These are phyloP conservation scores for Mycetomoellerius zeteki DNA, from an alignment of 1,140 invertebrate genomes.

Conservation along the genomic window DNA sequence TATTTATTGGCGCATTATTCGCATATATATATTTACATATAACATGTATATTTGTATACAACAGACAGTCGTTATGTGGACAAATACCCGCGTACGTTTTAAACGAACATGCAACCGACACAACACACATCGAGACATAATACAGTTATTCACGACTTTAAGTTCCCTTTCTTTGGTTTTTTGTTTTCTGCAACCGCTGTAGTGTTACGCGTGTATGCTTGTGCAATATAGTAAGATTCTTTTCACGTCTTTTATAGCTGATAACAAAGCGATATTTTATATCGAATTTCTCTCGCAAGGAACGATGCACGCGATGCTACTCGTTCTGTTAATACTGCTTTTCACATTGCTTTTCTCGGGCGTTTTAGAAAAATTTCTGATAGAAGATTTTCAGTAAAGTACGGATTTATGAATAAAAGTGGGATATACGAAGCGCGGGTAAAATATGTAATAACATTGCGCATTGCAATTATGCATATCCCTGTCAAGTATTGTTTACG, in stretches of 20 bases:
- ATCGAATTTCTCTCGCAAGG: constrained; percentile 3
- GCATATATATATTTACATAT: constrained; percentile 37
- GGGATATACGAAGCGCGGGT: not conserved
- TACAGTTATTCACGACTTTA: constrained; percentile 33
- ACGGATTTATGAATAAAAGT: not conserved
- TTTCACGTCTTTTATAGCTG: constrained; percentile 44
- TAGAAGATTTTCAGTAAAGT: not conserved
- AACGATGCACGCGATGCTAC: constrained; percentile 31
- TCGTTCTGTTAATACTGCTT: constrained; percentile 23
- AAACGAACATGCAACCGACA: constrained; percentile 19
- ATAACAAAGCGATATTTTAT: constrained; percentile 39
- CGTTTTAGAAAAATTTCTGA: constrained; percentile 44
- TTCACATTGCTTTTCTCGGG: constrained; percentile 10
- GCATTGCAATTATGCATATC: not conserved
- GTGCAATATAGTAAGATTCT: constrained; percentile 51
- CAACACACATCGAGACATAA: constrained; percentile 1
- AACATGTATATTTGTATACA: constrained; percentile 32
- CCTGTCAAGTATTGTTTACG: not conserved
- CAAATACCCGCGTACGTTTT: not conserved
- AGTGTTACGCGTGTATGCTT: constrained; percentile 62
- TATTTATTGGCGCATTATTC: constrained; percentile 70
- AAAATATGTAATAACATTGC: not conserved
- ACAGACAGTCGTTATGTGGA: not conserved
- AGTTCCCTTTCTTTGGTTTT: constrained; percentile 50
- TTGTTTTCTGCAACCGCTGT: constrained; percentile 38